Conservation (phyloP, 2,113 vertebrate genomes). For the Melanotaenia duboulayi region DNA sequence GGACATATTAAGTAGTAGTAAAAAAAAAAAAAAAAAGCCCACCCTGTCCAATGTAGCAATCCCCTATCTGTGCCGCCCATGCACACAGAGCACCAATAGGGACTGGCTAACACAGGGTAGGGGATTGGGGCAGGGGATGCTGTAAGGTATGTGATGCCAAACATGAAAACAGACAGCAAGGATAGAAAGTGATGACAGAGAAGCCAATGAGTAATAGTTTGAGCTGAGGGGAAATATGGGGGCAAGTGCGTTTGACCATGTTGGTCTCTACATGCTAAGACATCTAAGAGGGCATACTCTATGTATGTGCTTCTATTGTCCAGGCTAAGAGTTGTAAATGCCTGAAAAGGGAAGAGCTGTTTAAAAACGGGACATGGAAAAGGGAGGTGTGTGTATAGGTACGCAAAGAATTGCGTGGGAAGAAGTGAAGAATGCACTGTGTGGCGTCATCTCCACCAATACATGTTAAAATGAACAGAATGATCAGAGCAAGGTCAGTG, state of each 20-base stretch:
- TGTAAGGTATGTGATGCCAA: slow-evolving; percentile 38
- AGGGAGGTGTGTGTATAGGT: slow-evolving; percentile 24
- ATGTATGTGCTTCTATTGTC: slow-evolving; percentile 64
- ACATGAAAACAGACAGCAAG: slow-evolving; percentile 35
- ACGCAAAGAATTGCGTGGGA: slow-evolving; percentile 26
- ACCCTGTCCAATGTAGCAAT: slow-evolving; percentile 69
- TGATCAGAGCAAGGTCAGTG: slow-evolving; percentile 58
- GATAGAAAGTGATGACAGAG: slow-evolving; percentile 23
- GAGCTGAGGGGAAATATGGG: slow-evolving; percentile 26
- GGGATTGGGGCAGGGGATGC: slow-evolving; percentile 66
- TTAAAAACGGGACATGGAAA: slow-evolving; percentile 24
- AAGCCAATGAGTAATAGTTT: slow-evolving; percentile 33
- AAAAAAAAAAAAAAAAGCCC: slow-evolving; percentile 34
- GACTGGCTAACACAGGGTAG: slow-evolving; percentile 71
- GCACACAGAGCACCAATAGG: slow-evolving; percentile 83
- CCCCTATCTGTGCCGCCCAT: slow-evolving; percentile 78
- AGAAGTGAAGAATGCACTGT: slow-evolving; percentile 21
- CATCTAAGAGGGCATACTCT: slow-evolving; percentile 23
- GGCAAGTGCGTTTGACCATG: slow-evolving; percentile 66
- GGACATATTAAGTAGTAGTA: slow-evolving; percentile 55
- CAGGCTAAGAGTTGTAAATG: slow-evolving; percentile 57
- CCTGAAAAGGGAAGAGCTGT: slow-evolving; percentile 55
- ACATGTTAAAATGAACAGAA: slow-evolving; percentile 64
- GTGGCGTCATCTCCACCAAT: slow-evolving; percentile 35
- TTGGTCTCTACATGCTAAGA: slow-evolving; percentile 49